Base-by-base conservation (phyloP, 1,140 invertebrate species). In the Drosophila parvula region DNA sequence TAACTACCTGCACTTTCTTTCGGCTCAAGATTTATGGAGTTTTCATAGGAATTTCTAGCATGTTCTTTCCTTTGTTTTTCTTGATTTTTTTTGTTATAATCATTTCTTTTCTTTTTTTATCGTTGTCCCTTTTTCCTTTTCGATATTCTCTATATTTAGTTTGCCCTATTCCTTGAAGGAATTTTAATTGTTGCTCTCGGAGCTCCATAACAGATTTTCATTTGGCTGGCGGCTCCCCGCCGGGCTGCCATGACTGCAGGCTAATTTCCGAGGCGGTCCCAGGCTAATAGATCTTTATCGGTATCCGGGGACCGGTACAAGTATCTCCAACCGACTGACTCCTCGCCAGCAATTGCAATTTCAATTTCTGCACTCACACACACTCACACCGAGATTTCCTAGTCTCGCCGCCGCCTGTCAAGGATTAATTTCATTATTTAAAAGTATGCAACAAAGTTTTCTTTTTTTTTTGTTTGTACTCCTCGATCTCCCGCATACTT, bases 341-440 rank as follows among this genome's bases (percentile, higher is more conserved):
- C 27, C 11, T 14, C 11, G 28, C 41, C 57, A 43, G 69, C 79
- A 78, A 80, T 88, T 78, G 81, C 84, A 83, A 69, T 78, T 78
- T 77, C 74, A 69, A 69, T 78, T 77, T 77, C 74, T 62, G 64
- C 65, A 28, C 22, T 22, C 22, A 22, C 22, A 30, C 30, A 30
- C 30, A 67, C 53, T 48, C 51, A 73, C 65, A 69, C 74, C 41
- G 59, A 59, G 78, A 71, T 64, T 76, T 77, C 67, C 74, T 76
- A 84, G 74, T 73, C 74, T 43, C 65, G 65, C 75, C 34, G 51
- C 51, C 64, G 81, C 89, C 81, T 91, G 90, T 91, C 90, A 91
- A 89, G 90, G 90, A 91, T 91, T 91, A 91, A 91, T 91, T 91
- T 91, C 90, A 91, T 91, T 91, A 91, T 84, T 90, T 90, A 65